A percentile compares a stretch with the other conserved stretches of the same genome.
phyloP scores from a whole-genome alignment of 2,113 vertebrate genomes.

The Rhinopomastus cyanomelas region DNA sequence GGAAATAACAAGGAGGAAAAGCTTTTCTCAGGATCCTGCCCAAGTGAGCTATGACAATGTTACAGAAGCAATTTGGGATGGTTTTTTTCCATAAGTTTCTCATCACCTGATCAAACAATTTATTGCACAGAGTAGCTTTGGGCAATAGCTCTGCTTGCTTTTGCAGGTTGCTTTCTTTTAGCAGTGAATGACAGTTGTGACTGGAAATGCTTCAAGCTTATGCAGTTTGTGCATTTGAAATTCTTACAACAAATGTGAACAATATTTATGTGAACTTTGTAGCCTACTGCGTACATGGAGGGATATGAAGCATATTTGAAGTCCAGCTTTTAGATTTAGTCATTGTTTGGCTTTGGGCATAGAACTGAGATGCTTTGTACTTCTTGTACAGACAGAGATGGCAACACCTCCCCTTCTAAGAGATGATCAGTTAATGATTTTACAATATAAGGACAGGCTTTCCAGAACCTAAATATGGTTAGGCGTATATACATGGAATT shows the following conservation, averaged over 20 bases:
- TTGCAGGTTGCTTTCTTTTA: not conserved
- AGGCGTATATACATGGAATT: conserved; percentile 3
- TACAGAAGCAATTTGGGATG: not conserved
- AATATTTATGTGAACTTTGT: not conserved
- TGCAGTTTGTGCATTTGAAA: not conserved
- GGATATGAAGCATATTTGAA: not conserved
- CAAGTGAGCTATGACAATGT: not conserved
- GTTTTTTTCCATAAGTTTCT: not conserved
- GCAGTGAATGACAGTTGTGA: not conserved
- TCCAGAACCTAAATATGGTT: conserved; percentile 23
- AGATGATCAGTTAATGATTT: conserved; percentile 3
- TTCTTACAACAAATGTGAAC: conserved; percentile 26
- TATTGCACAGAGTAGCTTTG: too few species aligned
- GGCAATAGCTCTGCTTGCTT: not conserved
- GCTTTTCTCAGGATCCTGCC: not conserved
- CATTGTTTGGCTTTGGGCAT: not conserved
- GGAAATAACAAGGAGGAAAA: not conserved
- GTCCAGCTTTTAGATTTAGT: not conserved
- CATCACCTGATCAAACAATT: not conserved
- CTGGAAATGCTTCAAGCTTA: not conserved
- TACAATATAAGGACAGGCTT: conserved; percentile 34
- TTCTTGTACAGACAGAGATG: conserved; percentile 1
- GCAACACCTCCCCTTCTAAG: conserved; percentile 23
- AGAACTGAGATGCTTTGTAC: not conserved
- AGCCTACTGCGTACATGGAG: not conserved